Evolutionary conservation across 2,797 vertebrate species (phyloP).

Genomic region (Hemitrygon akajei): DNA sequence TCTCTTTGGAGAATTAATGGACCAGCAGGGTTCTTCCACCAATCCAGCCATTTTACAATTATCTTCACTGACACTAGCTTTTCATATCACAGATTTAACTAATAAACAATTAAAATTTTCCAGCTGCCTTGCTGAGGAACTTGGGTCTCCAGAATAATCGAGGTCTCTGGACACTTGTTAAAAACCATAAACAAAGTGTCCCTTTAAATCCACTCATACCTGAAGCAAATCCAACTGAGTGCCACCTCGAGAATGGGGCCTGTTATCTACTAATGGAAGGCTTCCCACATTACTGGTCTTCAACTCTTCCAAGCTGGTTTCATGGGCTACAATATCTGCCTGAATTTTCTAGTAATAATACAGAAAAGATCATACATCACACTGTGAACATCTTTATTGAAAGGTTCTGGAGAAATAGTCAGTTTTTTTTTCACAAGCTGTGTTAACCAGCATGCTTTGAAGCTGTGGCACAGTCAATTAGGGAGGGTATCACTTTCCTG

Average conservation of each 20-base stretch:
- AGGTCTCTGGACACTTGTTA: no score
- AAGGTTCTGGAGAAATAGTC: not conserved
- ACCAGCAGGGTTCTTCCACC: no score
- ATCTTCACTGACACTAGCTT: no score
- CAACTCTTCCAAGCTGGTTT: slow-evolving; percentile 81
- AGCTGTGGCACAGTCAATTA: not conserved
- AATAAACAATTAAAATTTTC: no score
- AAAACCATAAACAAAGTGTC: no score
- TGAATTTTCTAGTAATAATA: slow-evolving; percentile 72
- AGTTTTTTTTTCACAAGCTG: not conserved
- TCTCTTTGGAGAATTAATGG: no score
- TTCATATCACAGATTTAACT: no score
- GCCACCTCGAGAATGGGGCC: slow-evolving; percentile 62
- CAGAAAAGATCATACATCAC: not conserved
- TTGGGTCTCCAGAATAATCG: no score
- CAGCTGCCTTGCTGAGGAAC: no score
- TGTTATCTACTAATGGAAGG: slow-evolving; percentile 66
- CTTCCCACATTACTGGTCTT: slow-evolving; percentile 67
- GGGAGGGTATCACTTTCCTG: not conserved
- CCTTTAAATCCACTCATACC: slow-evolving; percentile 57
- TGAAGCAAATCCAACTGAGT: slow-evolving; percentile 81
- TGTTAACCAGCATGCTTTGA: not conserved
- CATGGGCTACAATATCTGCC: slow-evolving; percentile 81
- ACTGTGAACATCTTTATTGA: not conserved
- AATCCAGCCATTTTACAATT: no score